Conservation (phyloP, 2,797 vertebrate species). For the Sternarchorhynchus goeldii region DNA sequence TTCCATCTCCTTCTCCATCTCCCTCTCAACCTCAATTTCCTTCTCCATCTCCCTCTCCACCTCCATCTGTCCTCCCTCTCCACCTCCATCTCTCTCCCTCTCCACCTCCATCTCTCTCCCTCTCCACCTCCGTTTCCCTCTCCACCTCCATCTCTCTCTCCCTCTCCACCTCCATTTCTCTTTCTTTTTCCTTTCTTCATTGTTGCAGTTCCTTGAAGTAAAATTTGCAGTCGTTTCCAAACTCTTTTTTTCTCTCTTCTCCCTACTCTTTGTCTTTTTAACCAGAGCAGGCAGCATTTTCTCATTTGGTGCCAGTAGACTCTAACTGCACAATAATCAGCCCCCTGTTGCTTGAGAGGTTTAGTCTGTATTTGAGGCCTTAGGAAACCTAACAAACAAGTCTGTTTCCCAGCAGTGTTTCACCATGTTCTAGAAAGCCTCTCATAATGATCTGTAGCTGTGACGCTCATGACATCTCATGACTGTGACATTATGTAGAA, state of each 20-base stretch:
- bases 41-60: not conserved
- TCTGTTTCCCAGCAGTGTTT: not conserved
- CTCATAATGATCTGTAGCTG: not conserved
- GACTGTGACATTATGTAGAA: not conserved
- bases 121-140: too few relatives aligned
- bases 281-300: not conserved
- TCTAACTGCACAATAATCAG: conserved; percentile 14
- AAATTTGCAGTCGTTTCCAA: not conserved
- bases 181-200: not conserved
- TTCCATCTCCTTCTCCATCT: too few relatives aligned
- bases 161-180: not conserved
- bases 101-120: too few relatives aligned
- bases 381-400: not conserved
- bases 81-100: not conserved
- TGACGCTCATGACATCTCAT: not conserved
- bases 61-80: too few relatives aligned
- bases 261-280: not conserved
- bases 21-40: too few relatives aligned
- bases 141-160: not conserved
- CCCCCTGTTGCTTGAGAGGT: not conserved
- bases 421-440: not conserved
- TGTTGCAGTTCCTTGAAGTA: not conserved
- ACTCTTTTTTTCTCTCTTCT: conserved; percentile 1
- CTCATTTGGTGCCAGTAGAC: not conserved
- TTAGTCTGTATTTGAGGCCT: conserved; percentile 6